Base-by-base conservation (phyloP, 2,797 vertebrate species). In the Staurois parvus region DNA sequence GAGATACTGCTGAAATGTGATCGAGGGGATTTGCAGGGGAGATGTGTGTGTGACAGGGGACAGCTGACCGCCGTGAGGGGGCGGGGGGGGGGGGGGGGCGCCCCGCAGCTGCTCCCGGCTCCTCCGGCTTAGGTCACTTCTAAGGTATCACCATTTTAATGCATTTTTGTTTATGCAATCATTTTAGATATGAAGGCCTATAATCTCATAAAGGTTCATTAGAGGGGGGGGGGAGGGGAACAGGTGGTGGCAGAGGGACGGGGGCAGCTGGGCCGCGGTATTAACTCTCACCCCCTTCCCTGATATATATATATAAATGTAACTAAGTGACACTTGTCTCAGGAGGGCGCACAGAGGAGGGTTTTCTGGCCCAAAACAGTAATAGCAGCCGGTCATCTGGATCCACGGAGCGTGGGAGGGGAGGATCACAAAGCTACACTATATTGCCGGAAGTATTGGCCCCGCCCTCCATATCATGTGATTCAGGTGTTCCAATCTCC, bases 121-220 rank as follows among this genome's bases (percentile, higher is more conserved):
- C 32, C 72, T 72, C 64, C 48, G 72, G 62, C 84, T 82, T 77
- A 82, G 85, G 79, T 82, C 73, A 62, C 85, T 72, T 86, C 85
- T 82, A 77, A 86, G 79, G 85, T 86, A 56, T 86, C 85, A 77
- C 66, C 74, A 52, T 83, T 86, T 77, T 86, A 86, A 86, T 82
- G 85, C 85, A 81, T 81, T 81, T 81, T 37, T 86, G 85, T 83
- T 86, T 86, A 82, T 59, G 64, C 79, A 86, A 82, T 82, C 85
- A 86, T 82, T 72, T 86, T 66, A 78, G 67, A 82, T 77, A 75
- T 81, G 84, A 72, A 40, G 72, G 70, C 34, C 34, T 24, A 69
- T 86, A 82, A 86, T 86, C 79, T 82, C 79, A 77, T 70, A 34
- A 64, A 85, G 77, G 84, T 85, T 85, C 45, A 72, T 76, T 42